A percentile compares a stretch with the other conserved stretches of the same genome.
phyloP scores from a whole-genome alignment of 2,888 invertebrate genomes.

The Osmoderma eremita region DNA sequence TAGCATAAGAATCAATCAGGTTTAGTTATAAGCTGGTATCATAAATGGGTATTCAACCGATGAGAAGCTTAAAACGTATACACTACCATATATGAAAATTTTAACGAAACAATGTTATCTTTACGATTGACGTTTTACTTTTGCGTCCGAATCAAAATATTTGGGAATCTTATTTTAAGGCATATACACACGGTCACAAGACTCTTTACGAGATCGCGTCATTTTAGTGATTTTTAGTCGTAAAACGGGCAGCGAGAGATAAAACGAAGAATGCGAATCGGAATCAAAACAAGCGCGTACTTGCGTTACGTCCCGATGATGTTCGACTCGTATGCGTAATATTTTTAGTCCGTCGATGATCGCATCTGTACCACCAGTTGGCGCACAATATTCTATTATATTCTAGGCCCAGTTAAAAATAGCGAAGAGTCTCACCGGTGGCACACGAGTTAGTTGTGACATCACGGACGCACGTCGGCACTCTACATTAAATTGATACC shows the following conservation, averaged over 20 bases:
- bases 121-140: slow-evolving; percentile 18
- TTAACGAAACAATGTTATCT: slow-evolving; percentile 6
- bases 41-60: no score
- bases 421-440: slow-evolving; percentile 51
- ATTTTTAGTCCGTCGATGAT: slow-evolving; percentile 37
- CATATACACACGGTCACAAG: slow-evolving; percentile 31
- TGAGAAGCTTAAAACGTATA: no score
- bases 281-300: slow-evolving; percentile 29
- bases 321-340: slow-evolving; percentile 26
- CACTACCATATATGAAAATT: slow-evolving; percentile 24
- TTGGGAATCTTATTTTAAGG: slow-evolving; percentile 30
- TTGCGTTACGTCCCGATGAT: slow-evolving; percentile 8
- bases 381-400: slow-evolving; percentile 50
- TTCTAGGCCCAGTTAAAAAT: slow-evolving; percentile 55
- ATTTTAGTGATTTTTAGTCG: slow-evolving; percentile 15
- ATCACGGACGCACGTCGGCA: slow-evolving; percentile 51
- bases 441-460: slow-evolving; percentile 53
- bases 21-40: no score
- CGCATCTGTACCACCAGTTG: slow-evolving; percentile 43
- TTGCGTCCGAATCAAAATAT: slow-evolving; percentile 29
- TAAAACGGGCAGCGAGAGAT: slow-evolving; percentile 5
- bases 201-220: slow-evolving; percentile 19
- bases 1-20: no score
- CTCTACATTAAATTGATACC: slow-evolving; percentile 54
- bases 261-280: slow-evolving; percentile 24